Conservation (phyloP, 2,888 invertebrate genomes). For the Apamea monoglypha region DNA sequence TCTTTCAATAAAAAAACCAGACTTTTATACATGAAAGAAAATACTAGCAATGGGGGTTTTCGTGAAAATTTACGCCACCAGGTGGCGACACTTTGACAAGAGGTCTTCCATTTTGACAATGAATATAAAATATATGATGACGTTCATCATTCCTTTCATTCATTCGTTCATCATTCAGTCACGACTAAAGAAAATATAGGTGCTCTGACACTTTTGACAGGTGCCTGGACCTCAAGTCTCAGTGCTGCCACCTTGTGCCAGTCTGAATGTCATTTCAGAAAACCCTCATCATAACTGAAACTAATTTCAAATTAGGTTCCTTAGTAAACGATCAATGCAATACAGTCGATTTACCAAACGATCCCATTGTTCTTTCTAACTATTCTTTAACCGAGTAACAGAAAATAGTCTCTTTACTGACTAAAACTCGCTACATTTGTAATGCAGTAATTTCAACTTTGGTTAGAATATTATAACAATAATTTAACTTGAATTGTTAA, state of each 20-base stretch:
- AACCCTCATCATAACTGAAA: not conserved
- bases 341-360: not conserved
- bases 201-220: not conserved
- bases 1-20: not conserved
- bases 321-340: not conserved
- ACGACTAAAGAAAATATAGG: not conserved
- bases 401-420: constrained; percentile 8
- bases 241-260: not conserved
- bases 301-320: not conserved
- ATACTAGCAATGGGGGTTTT: not conserved
- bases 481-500: not conserved
- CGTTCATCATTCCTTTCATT: not conserved
- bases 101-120: not conserved
- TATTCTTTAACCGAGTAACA: not conserved
- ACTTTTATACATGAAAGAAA: not conserved
- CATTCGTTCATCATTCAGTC: not conserved
- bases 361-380: not conserved
- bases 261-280: not conserved
- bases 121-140: not conserved
- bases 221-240: not conserved
- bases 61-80: not conserved
- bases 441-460: constrained; percentile 41
- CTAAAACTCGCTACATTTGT: constrained; percentile 32
- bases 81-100: not conserved
- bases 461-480: constrained; percentile 14